These are phyloP conservation scores for Hyppa rectilinea DNA, from an alignment of 2,888 invertebrate genomes.

Conservation along the genomic window DNA sequence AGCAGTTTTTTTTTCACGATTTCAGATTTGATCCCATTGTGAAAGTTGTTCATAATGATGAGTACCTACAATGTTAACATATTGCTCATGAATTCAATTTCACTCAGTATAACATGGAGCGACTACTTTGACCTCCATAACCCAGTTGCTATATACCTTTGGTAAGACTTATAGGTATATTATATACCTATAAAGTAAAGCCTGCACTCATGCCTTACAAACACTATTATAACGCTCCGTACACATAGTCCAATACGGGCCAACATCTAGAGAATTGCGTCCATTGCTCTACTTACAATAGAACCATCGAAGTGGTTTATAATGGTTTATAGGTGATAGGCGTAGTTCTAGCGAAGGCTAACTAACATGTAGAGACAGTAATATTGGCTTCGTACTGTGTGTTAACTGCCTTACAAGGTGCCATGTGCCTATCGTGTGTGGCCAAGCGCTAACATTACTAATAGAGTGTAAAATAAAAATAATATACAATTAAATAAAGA, in stretches of 20 bases:
- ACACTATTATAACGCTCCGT: slow-evolving; percentile 24
- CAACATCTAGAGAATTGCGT: slow-evolving; percentile 38
- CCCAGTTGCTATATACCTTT: background rate
- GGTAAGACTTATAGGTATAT: background rate
- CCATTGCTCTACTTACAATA: slow-evolving; percentile 32
- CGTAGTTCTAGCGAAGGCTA: slow-evolving; percentile 19
- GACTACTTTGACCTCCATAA: background rate
- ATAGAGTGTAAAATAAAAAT: background rate
- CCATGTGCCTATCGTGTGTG: background rate
- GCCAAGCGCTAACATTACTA: background rate
- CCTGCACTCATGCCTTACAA: slow-evolving; percentile 1
- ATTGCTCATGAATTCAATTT: too few species aligned
- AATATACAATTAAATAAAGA: background rate
- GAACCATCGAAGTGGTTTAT: slow-evolving; percentile 49
- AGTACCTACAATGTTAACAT: too few species aligned
- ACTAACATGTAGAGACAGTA: slow-evolving; percentile 1
- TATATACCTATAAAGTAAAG: background rate
- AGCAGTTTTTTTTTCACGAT: too few species aligned
- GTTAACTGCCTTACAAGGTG: slow-evolving; percentile 5
- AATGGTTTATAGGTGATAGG: slow-evolving; percentile 34
- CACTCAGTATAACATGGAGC: background rate
- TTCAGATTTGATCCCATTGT: too few species aligned
- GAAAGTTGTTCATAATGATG: too few species aligned
- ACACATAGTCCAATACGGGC: slow-evolving; percentile 24
- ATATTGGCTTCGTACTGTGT: slow-evolving; percentile 2